Base-by-base conservation (phyloP, 2,888 invertebrate species). In the Allacma fusca region DNA sequence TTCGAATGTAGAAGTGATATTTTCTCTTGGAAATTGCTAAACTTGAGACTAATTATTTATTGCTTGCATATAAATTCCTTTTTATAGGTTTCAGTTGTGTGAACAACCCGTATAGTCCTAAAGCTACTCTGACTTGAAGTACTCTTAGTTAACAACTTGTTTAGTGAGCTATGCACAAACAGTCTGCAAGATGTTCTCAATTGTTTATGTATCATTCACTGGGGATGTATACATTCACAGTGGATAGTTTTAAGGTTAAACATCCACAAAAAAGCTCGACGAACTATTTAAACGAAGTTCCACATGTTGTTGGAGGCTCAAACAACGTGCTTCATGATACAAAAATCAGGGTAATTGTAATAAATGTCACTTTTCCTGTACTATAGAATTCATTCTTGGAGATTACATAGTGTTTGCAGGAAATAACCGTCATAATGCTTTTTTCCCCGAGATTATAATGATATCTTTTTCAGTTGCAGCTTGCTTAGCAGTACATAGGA, bases 1-100 rank as follows among this genome's bases (percentile, higher is more conserved):
- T 50, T 4, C 34, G 50, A 16, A 19, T 50, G 50, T 50, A 50
- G 19, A 9, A 16, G 7, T 50, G 40, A 9, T 40, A 40, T 50
- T 50, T 16, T 50, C 50, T 50, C 16, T 50, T 50, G 16, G 50
- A 50, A 50, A 50, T 50, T 1, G 50, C 9, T 16, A 50, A 13
- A 50, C 50, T 50, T 50, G 50, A 50, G 19, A 50, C 69, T 13
- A 28, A 9, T 65, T 65, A 65, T 65, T 65, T 24, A 1, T 65
- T 65, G 24, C 28, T 12, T 24, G 16, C 16, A 28, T 28, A 29
- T 28, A 26, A 65, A 65, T 65, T 62, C 65, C 65, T 65, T 7
- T 65, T 65, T 65, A 65, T 65, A n/a, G 65, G 13, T 26, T 65
- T 1, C 65, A 24, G 65, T 65, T 65, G 24, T 65, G n/a, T 26